Base-by-base conservation (phyloP, 1,140 invertebrate species). In the Himalopsyche phryganea region DNA sequence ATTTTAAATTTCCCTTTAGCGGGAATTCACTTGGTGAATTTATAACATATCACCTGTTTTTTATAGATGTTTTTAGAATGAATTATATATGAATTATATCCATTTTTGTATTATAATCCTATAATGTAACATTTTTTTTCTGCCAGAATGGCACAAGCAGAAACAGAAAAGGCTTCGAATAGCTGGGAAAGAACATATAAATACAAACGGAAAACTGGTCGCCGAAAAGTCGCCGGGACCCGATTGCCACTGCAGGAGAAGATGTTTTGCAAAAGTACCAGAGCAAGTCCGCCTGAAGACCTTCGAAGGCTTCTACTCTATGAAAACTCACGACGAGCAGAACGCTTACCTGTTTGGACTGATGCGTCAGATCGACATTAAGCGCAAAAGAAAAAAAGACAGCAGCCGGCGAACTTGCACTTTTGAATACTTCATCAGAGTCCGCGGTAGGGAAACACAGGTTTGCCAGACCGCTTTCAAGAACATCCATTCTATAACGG, bases 331-430 rank as follows among this genome's bases (percentile, higher is more conserved):
- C 66, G 80, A 81, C 71, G 80, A 81, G 69, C 80, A 81, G 67
- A 81, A 81, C 72, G 77, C 80, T 18, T 81, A 81, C 63, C 71
- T 81, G 44, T 81, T 80, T 72, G 80, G 80, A n/a, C 68, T 81
- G 3, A 81, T 81, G 73, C 69, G 79, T 55, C 78, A 80, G 66
- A 74, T 80, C 15, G 79, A 80, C 63, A 78, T 81, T 1, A 79
- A 79, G 65, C 71, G 79, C 65, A 79, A 80, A 69, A 72, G 78
- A 68, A 77, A 78, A 10, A 77, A 78, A 64, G 69, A 71, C 19
- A 80, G 77, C 50, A 79, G 76, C 42, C 61, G 79, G 10, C 69
- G 80, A 49, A 80, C 80, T 23, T 81, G 80, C 52, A 80, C 79
- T 7, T 81, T 80, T 67, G 79, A 81, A 69, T 81, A 81, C 66